Evolutionary conservation across 2,888 invertebrate genomes (phyloP).

Genomic region (Meandrusa payeni): DNA sequence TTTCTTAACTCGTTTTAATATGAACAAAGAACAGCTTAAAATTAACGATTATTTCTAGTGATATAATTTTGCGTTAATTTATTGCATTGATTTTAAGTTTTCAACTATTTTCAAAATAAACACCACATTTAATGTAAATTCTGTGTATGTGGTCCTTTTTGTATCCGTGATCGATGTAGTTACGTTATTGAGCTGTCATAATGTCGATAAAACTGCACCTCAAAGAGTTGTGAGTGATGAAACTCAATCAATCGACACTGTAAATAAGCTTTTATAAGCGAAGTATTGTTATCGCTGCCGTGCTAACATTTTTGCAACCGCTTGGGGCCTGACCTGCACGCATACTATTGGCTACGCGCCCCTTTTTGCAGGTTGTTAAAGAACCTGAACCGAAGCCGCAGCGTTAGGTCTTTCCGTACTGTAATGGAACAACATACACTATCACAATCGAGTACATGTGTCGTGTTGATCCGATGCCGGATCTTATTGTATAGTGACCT

Average conservation of each 20-base stretch:
- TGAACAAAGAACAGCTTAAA: too few relatives aligned
- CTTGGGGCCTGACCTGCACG: conserved; percentile 61
- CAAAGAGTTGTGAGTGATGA: conserved; percentile 46
- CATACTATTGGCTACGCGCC: conserved; percentile 89
- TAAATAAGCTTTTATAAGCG: conserved; percentile 68
- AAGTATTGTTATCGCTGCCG: conserved; percentile 68
- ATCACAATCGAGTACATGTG: conserved; percentile 47
- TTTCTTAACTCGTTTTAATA: too few relatives aligned
- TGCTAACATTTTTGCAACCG: conserved; percentile 60
- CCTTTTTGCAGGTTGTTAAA: conserved; percentile 95
- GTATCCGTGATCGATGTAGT: too few relatives aligned
- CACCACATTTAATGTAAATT: too few relatives aligned
- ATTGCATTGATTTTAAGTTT: too few relatives aligned
- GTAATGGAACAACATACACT: conserved; percentile 82
- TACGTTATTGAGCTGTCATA: not conserved
- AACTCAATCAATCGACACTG: conserved; percentile 57
- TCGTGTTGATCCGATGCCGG: conserved; percentile 26
- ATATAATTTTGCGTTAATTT: too few relatives aligned
- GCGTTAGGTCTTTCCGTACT: conserved; percentile 98
- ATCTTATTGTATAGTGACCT: conserved; percentile 13
- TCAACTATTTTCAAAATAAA: too few relatives aligned
- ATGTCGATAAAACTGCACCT: conserved; percentile 60
- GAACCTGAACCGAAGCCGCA: conserved; percentile 97
- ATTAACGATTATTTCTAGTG: too few relatives aligned
- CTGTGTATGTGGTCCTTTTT: too few relatives aligned